These are phyloP conservation scores for Nasonia vitripennis DNA, from an alignment of 1,140 invertebrate species.

Conservation along the genomic window DNA sequence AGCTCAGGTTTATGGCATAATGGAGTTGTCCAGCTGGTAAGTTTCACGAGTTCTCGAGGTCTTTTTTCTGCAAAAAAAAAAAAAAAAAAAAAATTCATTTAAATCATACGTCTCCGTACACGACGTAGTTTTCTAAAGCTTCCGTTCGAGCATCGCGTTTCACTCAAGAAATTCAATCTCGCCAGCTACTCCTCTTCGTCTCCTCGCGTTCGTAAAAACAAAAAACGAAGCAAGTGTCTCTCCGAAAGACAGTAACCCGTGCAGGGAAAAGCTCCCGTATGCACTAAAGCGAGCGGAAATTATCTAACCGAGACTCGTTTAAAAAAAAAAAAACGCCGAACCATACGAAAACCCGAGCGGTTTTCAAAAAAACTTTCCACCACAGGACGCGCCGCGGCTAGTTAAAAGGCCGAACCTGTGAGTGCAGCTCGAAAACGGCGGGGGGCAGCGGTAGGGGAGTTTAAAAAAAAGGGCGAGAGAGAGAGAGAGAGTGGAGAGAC, in stretches of 20 bases:
- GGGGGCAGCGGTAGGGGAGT: background rate
- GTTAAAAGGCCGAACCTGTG: background rate
- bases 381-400: background rate
- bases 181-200: no score
- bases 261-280: no score
- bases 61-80: no score
- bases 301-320: background rate
- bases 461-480: conserved; percentile 1
- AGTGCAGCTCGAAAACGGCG: background rate
- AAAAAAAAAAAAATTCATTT: no score
- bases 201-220: no score
- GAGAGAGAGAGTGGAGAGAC: background rate
- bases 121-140: conserved; percentile 45
- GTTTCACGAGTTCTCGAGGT: no score
- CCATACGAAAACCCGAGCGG: background rate
- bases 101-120: no score
- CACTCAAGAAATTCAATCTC: conserved; percentile 44
- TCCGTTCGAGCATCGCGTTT: conserved; percentile 30
- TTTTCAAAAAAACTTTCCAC: background rate
- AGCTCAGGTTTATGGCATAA: no score
- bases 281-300: background rate
- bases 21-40: no score
- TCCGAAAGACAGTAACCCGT: no score
- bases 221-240: no score
- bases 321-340: background rate